Percentiles rank a stretch among this genome's conserved stretches.
Conservation (phyloP, 2,888 invertebrate species). For the Andrena camellia region DNA sequence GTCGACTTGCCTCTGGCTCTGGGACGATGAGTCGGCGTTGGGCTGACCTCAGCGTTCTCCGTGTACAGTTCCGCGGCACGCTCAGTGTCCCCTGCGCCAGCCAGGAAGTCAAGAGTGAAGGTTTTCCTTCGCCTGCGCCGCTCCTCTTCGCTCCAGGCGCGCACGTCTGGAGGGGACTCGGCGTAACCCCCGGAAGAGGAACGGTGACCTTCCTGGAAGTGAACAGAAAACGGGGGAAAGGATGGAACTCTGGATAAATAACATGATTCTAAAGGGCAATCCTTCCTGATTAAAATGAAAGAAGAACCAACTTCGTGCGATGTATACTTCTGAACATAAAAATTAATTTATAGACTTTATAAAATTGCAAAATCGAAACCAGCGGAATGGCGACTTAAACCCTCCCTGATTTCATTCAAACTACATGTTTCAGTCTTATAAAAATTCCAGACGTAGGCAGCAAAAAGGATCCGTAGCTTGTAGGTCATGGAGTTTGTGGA, state of each 20-base stretch:
- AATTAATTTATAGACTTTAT: too few species aligned
- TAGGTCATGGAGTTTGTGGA: neutral
- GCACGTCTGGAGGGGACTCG: constrained; percentile 81
- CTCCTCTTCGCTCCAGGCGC: constrained; percentile 89
- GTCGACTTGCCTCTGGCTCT: constrained; percentile 72
- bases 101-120: constrained; percentile 91
- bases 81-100: constrained; percentile 87
- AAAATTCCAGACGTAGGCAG: too few species aligned
- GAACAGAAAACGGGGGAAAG: neutral
- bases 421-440: too few species aligned
- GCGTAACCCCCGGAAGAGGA: constrained; percentile 83
- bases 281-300: too few species aligned
- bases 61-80: constrained; percentile 63
- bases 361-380: too few species aligned
- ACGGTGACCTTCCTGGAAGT: constrained; percentile 77
- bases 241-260: neutral
- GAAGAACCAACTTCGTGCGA: too few species aligned
- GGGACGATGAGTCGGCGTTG: constrained; percentile 79
- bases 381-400: too few species aligned
- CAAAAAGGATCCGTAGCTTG: neutral
- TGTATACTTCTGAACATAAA: too few species aligned
- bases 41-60: constrained; percentile 75
- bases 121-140: constrained; percentile 90
- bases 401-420: too few species aligned
- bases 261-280: too few species aligned